Evolutionary conservation across 2,113 vertebrate species (phyloP).

Genomic region (Jaculus jaculus): DNA sequence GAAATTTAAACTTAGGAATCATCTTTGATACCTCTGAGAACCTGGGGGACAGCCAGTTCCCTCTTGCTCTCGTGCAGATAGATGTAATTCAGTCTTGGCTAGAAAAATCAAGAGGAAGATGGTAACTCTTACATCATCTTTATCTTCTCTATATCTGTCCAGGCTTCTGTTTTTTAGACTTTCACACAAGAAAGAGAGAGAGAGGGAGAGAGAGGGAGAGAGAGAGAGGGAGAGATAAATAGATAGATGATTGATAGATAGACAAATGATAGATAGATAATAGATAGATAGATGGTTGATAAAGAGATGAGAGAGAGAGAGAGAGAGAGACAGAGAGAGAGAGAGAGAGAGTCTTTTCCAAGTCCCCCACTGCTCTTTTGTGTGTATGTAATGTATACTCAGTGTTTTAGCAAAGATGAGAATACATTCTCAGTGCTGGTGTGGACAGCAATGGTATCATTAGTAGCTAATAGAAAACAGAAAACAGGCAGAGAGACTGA

Average conservation of each 20-base stretch:
- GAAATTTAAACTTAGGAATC: not conserved
- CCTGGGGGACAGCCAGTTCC: not conserved
- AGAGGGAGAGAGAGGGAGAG: too few species aligned
- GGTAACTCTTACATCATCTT: not conserved
- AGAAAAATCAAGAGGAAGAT: not conserved
- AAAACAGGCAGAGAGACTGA: constrained; percentile 10
- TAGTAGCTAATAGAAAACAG: constrained; percentile 37
- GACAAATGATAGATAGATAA: too few species aligned
- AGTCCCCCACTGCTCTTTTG: constrained; percentile 72
- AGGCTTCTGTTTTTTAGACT: constrained; percentile 65
- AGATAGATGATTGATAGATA: too few species aligned
- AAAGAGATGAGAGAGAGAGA: too few species aligned
- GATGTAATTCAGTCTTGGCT: not conserved
- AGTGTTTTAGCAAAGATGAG: constrained; percentile 67
- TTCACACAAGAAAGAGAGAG: constrained; percentile 54
- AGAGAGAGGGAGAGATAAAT: too few species aligned
- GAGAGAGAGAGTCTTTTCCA: constrained; percentile 61
- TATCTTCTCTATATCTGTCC: constrained; percentile 43
- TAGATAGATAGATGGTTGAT: too few species aligned
- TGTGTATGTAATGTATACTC: constrained; percentile 65
- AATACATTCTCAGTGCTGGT: constrained; percentile 54
- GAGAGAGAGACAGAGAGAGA: constrained; percentile 27
- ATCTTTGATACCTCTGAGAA: not conserved
- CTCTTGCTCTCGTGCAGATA: not conserved
- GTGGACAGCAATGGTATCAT: constrained; percentile 57